Evolutionary conservation across 2,888 invertebrate species (phyloP).

Genomic region (Nematopogon swammerdamellus): DNA sequence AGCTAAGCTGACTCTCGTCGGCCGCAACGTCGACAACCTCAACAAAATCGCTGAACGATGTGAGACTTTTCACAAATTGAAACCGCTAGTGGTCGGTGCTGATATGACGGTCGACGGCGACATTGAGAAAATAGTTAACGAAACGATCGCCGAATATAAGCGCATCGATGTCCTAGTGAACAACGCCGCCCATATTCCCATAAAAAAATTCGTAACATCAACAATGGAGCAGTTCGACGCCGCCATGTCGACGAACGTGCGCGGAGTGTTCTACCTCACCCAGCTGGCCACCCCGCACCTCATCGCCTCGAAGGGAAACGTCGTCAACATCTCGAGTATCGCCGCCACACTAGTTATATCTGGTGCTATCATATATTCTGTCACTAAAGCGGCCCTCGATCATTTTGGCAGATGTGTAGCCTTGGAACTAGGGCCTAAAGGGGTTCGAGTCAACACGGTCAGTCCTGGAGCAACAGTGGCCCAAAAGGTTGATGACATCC

Average conservation of each 20-base stretch:
- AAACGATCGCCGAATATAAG: background rate
- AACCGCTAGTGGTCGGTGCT: background rate
- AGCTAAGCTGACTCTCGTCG: background rate
- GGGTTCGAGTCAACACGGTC: constrained; percentile 60
- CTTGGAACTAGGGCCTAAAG: constrained; percentile 58
- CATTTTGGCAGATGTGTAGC: constrained; percentile 71
- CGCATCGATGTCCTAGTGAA: constrained; percentile 38
- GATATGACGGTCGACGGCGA: background rate
- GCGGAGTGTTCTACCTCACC: constrained; percentile 58
- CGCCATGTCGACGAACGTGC: constrained; percentile 64
- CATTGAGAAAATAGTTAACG: background rate
- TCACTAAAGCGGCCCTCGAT: constrained; percentile 72
- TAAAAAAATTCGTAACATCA: constrained; percentile 24
- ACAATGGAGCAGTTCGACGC: constrained; percentile 23
- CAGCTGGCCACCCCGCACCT: constrained; percentile 65
- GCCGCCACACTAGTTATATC: no score
- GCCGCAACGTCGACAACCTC: background rate
- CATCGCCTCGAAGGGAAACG: constrained; percentile 58
- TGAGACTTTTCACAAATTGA: no score
- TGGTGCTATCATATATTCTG: constrained; percentile 53
- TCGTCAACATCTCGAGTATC: constrained; percentile 72
- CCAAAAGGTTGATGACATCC: no score
- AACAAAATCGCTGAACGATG: background rate
- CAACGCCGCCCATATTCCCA: constrained; percentile 52
- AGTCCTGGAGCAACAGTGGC: no score